These are phyloP conservation scores for Leptodactylus fallax DNA, from an alignment of 2,797 vertebrate genomes.

Conservation along the genomic window DNA sequence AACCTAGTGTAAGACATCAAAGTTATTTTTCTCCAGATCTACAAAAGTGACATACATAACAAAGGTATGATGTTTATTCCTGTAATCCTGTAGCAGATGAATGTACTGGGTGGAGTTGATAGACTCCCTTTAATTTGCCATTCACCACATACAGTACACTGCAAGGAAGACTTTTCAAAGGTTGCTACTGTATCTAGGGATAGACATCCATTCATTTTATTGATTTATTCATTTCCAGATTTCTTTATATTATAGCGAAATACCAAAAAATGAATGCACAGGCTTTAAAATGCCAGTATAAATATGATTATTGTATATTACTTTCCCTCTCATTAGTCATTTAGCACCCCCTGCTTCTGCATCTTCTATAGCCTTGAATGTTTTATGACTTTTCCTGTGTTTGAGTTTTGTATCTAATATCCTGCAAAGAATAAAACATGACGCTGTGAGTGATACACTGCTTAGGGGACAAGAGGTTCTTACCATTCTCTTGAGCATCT, in stretches of 20 bases:
- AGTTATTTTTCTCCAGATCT: too few relatives aligned
- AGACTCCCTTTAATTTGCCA: too few relatives aligned
- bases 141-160: too few relatives aligned
- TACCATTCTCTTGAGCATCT: slow-evolving; percentile 4
- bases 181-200: not conserved
- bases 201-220: not conserved
- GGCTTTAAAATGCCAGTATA: slow-evolving; percentile 9
- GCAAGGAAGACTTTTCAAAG: not conserved
- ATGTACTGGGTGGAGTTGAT: too few relatives aligned
- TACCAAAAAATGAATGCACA: not conserved
- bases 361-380: slow-evolving; percentile 43
- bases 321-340: slow-evolving; percentile 36
- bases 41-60: too few relatives aligned
- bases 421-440: slow-evolving; percentile 50
- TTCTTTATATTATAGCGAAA: not conserved
- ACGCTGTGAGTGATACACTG: slow-evolving; percentile 36
- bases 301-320: slow-evolving; percentile 44
- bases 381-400: slow-evolving; percentile 52
- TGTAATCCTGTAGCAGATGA: too few relatives aligned
- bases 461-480: slow-evolving; percentile 23
- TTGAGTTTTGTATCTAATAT: slow-evolving; percentile 50
- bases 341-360: slow-evolving; percentile 36
- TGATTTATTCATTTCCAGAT: not conserved
- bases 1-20: too few relatives aligned
- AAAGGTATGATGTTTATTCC: too few relatives aligned